Evolutionary conservation across 2,113 vertebrate species (phyloP).

Genomic region (Vireo altiloquus): DNA sequence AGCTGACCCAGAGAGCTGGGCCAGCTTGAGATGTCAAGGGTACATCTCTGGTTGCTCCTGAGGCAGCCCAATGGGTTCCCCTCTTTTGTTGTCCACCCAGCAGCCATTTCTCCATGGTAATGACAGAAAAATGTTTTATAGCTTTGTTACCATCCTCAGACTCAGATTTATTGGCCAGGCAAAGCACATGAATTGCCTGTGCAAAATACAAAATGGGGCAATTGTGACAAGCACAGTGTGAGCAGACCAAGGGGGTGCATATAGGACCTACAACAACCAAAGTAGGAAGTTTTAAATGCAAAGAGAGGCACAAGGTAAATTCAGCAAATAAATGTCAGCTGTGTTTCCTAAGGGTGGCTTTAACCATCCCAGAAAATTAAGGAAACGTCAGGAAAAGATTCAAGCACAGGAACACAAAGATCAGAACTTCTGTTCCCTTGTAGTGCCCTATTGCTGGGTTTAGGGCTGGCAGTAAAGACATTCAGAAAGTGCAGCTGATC

Average conservation of each 20-base stretch:
- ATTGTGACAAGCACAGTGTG: neutral
- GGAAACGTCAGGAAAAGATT: neutral
- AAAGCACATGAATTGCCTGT: neutral
- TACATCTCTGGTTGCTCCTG: neutral
- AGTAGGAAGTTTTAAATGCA: neutral
- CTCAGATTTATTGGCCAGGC: neutral
- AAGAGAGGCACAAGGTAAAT: neutral
- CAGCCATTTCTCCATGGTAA: neutral
- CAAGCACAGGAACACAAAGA: neutral
- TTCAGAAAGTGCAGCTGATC: neutral
- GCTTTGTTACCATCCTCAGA: neutral
- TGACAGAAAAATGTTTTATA: neutral
- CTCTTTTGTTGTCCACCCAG: neutral
- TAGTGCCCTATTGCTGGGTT: neutral
- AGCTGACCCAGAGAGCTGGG: neutral
- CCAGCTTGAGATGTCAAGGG: neutral
- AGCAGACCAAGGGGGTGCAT: neutral
- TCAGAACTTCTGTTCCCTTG: neutral
- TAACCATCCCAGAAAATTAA: neutral
- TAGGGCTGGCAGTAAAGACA: neutral
- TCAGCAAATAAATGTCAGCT: neutral
- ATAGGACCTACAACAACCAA: neutral
- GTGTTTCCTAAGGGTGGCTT: neutral
- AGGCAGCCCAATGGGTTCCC: neutral
- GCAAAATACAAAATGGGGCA: neutral